phyloP scores from a whole-genome alignment of 1,140 invertebrate species.

The Drosophila parvula region DNA sequence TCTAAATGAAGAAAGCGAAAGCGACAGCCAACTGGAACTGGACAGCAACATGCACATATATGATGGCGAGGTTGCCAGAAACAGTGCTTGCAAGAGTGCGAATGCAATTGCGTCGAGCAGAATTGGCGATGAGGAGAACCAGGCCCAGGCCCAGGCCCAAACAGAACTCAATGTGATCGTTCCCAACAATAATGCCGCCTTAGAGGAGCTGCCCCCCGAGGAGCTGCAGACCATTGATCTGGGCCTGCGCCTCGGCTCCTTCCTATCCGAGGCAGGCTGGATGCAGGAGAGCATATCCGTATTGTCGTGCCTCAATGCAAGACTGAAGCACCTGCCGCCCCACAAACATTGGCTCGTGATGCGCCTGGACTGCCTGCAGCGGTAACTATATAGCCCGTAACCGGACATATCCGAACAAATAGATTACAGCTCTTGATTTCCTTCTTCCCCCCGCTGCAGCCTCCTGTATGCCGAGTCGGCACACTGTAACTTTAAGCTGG shows the following conservation, averaged over 20 bases:
- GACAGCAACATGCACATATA: conserved; percentile 2
- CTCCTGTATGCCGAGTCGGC: conserved; percentile 91
- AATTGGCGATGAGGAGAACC: not conserved
- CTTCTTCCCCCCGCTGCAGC: conserved; percentile 85
- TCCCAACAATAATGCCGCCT: not conserved
- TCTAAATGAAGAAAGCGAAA: not conserved
- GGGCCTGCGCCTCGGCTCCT: conserved; percentile 88
- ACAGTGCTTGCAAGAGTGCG: not conserved
- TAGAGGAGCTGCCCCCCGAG: conserved; percentile 15
- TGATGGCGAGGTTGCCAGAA: conserved; percentile 4
- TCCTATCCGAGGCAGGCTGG: conserved; percentile 94
- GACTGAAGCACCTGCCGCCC: conserved; percentile 85
- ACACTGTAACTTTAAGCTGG: conserved; percentile 90
- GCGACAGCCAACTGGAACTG: not conserved
- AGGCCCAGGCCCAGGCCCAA: no score
- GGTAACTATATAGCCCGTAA: conserved; percentile 84
- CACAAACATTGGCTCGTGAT: conserved; percentile 84
- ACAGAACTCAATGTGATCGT: conserved; percentile 6
- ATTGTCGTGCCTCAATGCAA: conserved; percentile 86
- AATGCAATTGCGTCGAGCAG: not conserved
- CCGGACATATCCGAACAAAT: no score
- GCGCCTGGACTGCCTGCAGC: conserved; percentile 90
- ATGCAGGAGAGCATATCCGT: conserved; percentile 90
- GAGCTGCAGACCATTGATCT: conserved; percentile 84
- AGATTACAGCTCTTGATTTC: not conserved